Percentiles rank a stretch among this genome's conserved stretches.
Conservation (phyloP, 1,140 invertebrate species). For the Plodia interpunctella region DNA sequence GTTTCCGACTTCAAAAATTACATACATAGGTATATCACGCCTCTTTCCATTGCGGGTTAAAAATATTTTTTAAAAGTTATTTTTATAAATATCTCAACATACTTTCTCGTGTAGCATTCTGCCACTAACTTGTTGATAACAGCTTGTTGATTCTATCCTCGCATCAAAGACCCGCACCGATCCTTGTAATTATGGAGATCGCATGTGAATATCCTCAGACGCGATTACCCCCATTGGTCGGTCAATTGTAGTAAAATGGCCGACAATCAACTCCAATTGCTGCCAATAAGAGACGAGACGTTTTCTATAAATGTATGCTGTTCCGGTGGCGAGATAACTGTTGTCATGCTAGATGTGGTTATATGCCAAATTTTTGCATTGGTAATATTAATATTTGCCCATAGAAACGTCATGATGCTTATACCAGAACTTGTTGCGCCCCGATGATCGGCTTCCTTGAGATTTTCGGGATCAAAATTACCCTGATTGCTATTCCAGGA, state of each 20-base stretch:
- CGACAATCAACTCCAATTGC: conserved; percentile 63
- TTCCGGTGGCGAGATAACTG: conserved; percentile 7
- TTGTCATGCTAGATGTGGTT: neutral
- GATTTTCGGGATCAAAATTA: too few relatives aligned
- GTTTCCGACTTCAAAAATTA: too few relatives aligned
- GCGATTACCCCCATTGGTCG: conserved; percentile 47
- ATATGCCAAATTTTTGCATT: neutral
- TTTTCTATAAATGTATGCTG: conserved; percentile 19
- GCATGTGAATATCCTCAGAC: conserved; percentile 53
- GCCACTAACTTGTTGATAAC: neutral
- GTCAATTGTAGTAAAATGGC: conserved; percentile 61
- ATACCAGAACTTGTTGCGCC: too few relatives aligned
- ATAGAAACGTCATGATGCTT: too few relatives aligned
- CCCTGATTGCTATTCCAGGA: too few relatives aligned
- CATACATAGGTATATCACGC: too few relatives aligned
- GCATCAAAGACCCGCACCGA: conserved; percentile 27
- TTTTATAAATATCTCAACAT: too few relatives aligned
- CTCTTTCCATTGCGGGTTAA: too few relatives aligned
- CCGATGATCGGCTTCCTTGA: too few relatives aligned
- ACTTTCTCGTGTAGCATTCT: neutral
- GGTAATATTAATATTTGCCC: neutral
- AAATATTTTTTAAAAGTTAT: too few relatives aligned
- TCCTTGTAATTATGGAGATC: conserved; percentile 51
- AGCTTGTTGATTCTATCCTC: neutral
- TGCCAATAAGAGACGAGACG: conserved; percentile 54